phyloP scores from a whole-genome alignment of 2,113 vertebrate species.

The Gopherus evgoodei region DNA sequence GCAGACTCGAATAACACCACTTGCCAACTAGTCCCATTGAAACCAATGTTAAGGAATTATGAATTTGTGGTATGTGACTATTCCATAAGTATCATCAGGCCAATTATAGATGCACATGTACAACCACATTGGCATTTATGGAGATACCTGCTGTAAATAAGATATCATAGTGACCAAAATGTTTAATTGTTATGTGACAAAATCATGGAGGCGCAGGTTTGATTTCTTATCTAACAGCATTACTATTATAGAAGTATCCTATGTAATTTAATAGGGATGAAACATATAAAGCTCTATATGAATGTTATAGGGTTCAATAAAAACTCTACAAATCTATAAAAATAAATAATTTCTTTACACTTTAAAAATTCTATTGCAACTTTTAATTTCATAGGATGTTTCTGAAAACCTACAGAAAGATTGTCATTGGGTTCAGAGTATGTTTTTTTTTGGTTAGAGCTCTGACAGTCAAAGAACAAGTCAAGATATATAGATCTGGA shows the following conservation, averaged over 20 bases:
- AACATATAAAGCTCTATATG: neutral
- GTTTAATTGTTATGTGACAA: neutral
- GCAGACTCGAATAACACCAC: rapidly evolving
- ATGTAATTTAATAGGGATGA: neutral
- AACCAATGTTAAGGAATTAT: neutral
- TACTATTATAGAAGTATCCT: neutral
- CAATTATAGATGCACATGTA: neutral
- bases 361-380: neutral
- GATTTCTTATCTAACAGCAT: neutral
- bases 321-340: neutral
- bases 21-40: neutral
- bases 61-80: neutral
- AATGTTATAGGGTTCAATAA: neutral
- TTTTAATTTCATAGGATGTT: neutral
- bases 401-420: neutral
- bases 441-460: neutral
- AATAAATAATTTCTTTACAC: neutral
- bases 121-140: neutral
- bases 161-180: rapidly evolving
- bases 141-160: neutral
- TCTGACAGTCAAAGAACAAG: neutral
- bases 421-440: neutral
- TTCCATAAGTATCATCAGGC: neutral
- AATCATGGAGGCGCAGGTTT: neutral
- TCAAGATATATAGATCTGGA: neutral